Evolutionary conservation across 2,113 vertebrate genomes (phyloP), one percentile per base, ranked within the genome.

Genomic region (Pangasianodon gigas): DNA sequence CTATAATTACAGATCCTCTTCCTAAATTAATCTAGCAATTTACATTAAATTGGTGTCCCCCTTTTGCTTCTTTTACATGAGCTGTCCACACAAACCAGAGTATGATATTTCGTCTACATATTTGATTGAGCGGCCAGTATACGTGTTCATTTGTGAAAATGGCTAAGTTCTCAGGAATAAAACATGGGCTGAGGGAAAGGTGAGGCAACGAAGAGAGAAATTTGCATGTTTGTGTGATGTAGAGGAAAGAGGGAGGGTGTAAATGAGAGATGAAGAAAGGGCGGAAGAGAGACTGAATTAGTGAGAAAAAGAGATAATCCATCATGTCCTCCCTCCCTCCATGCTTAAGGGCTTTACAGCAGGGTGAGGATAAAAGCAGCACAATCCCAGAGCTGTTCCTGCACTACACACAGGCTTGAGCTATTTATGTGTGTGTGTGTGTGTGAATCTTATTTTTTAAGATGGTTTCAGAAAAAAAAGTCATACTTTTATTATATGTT

Each of bases 231-330:
- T 37, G 58, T 41, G 32, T 41, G 81, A 56, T 83, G 48, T 81
- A 54, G 51, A 81, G 29, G 48, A 51, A 80, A 14, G 26, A n/a
- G 81, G 8, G 10, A 4, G 19, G 19, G 37, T 84, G 82, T 60
- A 84, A 84, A 60, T 84, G 82, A 84, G 80, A 83, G 32, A 24
- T 44, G 32, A 6, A 60, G 56, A 44, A 84, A 60, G 37, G 37
- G 21, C 2, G 44, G 26, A 87, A 65, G 74, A 80, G 56, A 62
- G 75, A 62, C 82, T 84, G 54, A 60, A 84, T 84, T 41, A 46
- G 88, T 58, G 52, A 67, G 48, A 89, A 46, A 84, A 85, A 32
- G 88, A 89, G 54, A 71, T 77, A 85, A 85, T 88, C 80, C 71
- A 67, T 75, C 87, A 46, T 48, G 82, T 48, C 65, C 87, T 87